Conservation (phyloP, 2,888 invertebrate genomes). For the Platycnemis pennipes region DNA sequence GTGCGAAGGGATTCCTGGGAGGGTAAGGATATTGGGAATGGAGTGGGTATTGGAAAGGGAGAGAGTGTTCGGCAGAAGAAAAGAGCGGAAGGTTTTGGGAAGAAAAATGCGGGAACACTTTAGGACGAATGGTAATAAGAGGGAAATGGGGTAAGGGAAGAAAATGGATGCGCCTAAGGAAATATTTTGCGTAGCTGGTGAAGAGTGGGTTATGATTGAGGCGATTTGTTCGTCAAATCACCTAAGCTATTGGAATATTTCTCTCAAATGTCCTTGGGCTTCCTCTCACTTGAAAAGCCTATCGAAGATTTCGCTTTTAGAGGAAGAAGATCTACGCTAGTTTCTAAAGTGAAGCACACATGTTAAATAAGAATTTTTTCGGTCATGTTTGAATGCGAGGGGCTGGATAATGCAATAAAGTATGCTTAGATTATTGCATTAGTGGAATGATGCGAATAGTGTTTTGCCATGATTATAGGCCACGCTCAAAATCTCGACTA, state of each 20-base stretch:
- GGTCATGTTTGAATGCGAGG: too few relatives aligned
- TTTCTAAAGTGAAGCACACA: too few relatives aligned
- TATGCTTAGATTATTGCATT: too few relatives aligned
- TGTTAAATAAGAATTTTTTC: too few relatives aligned
- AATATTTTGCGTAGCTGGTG: slow-evolving; percentile 5
- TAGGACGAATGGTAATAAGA: neutral
- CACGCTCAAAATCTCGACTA: too few relatives aligned
- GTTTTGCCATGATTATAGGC: too few relatives aligned
- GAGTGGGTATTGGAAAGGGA: neutral
- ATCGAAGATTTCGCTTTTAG: too few relatives aligned
- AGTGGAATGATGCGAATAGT: too few relatives aligned
- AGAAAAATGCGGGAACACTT: slow-evolving; percentile 36
- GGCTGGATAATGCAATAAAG: too few relatives aligned
- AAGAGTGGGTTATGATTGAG: slow-evolving; percentile 20
- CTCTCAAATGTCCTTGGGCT: neutral
- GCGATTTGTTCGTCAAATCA: neutral
- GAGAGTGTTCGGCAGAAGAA: neutral
- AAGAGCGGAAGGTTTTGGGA: neutral
- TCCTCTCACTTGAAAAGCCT: neutral
- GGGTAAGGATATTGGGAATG: neutral
- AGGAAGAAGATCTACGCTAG: too few relatives aligned
- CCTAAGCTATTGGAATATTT: slow-evolving; percentile 24
- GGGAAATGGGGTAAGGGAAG: neutral
- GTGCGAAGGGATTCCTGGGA: neutral
- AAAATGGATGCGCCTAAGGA: slow-evolving; percentile 4